phyloP scores from a whole-genome alignment of 2,113 vertebrate species.

The Clarias gariepinus region DNA sequence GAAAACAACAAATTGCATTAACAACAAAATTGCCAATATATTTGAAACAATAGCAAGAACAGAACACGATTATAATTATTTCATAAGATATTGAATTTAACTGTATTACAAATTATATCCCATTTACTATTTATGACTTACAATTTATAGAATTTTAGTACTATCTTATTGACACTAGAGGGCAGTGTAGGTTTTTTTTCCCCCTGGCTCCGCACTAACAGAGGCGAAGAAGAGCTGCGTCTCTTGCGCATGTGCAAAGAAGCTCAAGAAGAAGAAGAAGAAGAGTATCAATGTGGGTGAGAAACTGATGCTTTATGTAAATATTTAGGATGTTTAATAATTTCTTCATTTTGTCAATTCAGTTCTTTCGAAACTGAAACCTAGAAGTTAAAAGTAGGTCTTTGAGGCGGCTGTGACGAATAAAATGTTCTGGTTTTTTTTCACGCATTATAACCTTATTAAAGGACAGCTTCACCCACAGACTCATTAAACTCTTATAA shows the following conservation, averaged over 20 bases:
- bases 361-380: background rate
- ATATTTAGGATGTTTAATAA: background rate
- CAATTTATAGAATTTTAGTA: too few relatives aligned
- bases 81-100: too few relatives aligned
- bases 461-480: too few relatives aligned
- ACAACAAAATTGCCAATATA: too few relatives aligned
- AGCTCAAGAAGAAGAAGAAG: background rate
- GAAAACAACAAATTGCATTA: too few relatives aligned
- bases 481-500: too few relatives aligned
- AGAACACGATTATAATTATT: too few relatives aligned
- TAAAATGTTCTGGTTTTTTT: background rate
- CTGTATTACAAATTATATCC: too few relatives aligned
- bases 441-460: too few relatives aligned
- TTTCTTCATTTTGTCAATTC: background rate
- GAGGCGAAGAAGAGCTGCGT: background rate
- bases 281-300: background rate
- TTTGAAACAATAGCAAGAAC: too few relatives aligned
- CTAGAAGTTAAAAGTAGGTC: background rate
- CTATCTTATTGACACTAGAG: background rate
- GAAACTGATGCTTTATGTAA: background rate
- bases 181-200: background rate
- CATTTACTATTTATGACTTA: too few relatives aligned
- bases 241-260: background rate
- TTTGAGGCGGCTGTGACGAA: background rate
- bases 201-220: background rate